These are phyloP conservation scores for Sebastes steindachneri DNA, from an alignment of 2,797 vertebrate species.

Conservation along the genomic window DNA sequence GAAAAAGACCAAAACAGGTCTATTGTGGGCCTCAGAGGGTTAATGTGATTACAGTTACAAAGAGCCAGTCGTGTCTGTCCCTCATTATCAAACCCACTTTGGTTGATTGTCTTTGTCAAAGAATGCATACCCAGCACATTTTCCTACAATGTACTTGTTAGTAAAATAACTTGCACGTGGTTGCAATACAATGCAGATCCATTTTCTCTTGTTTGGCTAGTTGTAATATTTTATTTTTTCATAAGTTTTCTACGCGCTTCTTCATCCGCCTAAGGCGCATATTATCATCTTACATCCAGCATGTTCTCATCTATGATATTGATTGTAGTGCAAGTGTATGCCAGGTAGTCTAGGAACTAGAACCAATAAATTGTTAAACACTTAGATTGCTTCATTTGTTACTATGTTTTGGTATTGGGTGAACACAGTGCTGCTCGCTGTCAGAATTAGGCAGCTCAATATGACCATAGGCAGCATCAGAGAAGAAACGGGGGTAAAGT, in stretches of 20 bases:
- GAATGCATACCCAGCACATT: not conserved
- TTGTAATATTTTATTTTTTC: constrained; percentile 39
- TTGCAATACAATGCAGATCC: not conserved
- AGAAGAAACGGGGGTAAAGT: constrained; percentile 64
- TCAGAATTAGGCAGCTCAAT: constrained; percentile 75
- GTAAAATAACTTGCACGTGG: not conserved
- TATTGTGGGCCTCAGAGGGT: too few relatives aligned
- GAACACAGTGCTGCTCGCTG: constrained; percentile 48
- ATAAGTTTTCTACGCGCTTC: constrained; percentile 36
- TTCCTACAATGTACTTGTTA: not conserved
- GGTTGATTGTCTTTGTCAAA: constrained; percentile 16
- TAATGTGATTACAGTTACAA: constrained; percentile 13
- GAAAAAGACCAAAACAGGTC: too few relatives aligned
- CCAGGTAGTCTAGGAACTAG: constrained; percentile 75
- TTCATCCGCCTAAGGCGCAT: constrained; percentile 58
- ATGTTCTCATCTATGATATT: constrained; percentile 77
- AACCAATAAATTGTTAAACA: constrained; percentile 76
- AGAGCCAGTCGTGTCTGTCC: not conserved
- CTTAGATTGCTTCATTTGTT: constrained; percentile 76
- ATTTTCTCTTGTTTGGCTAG: not conserved
- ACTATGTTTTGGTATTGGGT: constrained; percentile 59
- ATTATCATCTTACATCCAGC: constrained; percentile 70
- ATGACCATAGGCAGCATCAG: constrained; percentile 77
- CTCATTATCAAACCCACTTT: constrained; percentile 11
- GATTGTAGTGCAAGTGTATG: constrained; percentile 75